These are phyloP conservation scores for Lateolabrax maculatus DNA, from an alignment of 2,797 vertebrate genomes.

Conservation along the genomic window DNA sequence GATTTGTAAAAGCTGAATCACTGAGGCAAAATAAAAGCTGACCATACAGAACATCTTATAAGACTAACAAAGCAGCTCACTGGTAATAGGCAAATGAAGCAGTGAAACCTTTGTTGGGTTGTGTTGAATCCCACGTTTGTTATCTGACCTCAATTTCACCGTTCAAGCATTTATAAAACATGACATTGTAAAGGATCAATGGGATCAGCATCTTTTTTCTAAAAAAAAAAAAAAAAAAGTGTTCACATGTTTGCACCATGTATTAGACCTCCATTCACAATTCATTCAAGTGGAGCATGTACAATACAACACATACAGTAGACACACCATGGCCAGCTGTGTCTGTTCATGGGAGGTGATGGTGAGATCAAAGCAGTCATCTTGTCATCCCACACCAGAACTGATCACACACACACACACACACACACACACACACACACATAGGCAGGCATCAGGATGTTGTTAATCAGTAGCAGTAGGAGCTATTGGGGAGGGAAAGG, in stretches of 20 bases:
- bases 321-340: constrained; percentile 57
- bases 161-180: constrained; percentile 6
- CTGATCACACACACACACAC: constrained; percentile 50
- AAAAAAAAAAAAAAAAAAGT: neutral
- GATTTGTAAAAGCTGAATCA: constrained; percentile 17
- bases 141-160: neutral
- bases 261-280: constrained; percentile 23
- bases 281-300: neutral
- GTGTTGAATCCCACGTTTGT: neutral
- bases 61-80: constrained; percentile 13
- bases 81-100: constrained; percentile 3
- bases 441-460: constrained; percentile 54
- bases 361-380: constrained; percentile 73
- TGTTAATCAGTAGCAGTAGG: constrained; percentile 66
- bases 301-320: constrained; percentile 25
- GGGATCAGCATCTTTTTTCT: neutral
- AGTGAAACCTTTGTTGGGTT: neutral
- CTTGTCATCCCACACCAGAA: constrained; percentile 63
- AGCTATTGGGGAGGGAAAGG: constrained; percentile 34
- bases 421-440: constrained; percentile 44
- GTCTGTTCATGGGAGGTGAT: constrained; percentile 67
- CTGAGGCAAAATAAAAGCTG: neutral
- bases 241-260: neutral
- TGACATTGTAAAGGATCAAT: constrained; percentile 7
- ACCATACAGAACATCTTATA: constrained; percentile 1